Conservation (phyloP, 2,113 vertebrate genomes). For the Propithecus coquereli region DNA sequence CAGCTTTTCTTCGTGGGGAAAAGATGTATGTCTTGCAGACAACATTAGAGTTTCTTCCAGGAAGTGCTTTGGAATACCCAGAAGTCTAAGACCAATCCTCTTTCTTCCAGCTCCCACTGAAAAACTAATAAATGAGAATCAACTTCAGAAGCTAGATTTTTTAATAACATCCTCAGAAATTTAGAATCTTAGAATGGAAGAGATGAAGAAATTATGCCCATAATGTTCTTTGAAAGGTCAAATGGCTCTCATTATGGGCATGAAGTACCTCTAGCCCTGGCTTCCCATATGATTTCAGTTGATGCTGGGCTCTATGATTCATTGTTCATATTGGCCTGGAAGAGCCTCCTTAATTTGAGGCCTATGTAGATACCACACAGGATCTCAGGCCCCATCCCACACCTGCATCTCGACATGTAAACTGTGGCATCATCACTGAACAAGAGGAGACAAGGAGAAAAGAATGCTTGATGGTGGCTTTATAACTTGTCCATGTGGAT, state of each 20-base stretch:
- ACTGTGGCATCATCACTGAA: neutral
- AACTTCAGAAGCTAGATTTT: slow-evolving; percentile 44
- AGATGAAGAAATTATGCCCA: neutral
- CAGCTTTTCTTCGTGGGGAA: neutral
- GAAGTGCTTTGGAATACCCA: neutral
- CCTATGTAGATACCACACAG: too few relatives aligned
- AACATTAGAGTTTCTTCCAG: neutral
- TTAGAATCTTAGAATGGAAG: neutral
- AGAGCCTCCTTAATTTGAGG: neutral
- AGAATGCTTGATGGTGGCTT: neutral
- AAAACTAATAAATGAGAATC: neutral
- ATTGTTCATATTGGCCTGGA: neutral
- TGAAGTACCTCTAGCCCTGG: neutral
- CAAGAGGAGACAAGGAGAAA: neutral
- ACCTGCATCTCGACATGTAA: neutral
- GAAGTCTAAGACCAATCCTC: neutral
- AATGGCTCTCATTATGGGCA: neutral
- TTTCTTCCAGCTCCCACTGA: neutral
- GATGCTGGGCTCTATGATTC: neutral
- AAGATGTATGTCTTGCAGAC: neutral
- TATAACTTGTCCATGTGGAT: neutral
- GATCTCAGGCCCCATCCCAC: too few relatives aligned
- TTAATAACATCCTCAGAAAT: neutral
- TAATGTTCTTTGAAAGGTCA: neutral
- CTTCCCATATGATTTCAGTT: neutral